Conservation (phyloP, 2,797 vertebrate species). For the Chloroceryle inda region DNA sequence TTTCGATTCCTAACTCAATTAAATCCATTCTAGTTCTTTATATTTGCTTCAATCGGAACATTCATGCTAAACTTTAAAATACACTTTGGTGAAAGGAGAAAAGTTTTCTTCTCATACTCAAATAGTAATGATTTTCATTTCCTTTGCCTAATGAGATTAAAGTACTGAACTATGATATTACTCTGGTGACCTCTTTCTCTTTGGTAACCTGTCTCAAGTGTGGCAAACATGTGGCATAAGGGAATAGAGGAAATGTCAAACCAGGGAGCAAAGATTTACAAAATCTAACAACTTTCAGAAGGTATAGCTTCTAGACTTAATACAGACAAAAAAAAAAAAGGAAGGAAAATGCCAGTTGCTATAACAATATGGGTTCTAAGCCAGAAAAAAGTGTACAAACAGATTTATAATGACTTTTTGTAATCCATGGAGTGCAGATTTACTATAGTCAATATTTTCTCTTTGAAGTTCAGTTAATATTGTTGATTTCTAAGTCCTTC, state of each 20-base stretch:
- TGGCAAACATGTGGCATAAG: slow-evolving; percentile 3
- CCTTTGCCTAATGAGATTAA: slow-evolving; percentile 53
- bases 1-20: slow-evolving; percentile 35
- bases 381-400: neutral
- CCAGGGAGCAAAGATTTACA: slow-evolving; percentile 15
- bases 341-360: slow-evolving; percentile 21
- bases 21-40: slow-evolving; percentile 27
- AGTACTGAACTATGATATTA: slow-evolving; percentile 35
- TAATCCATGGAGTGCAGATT: slow-evolving; percentile 34
- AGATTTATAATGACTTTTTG: slow-evolving; percentile 54
- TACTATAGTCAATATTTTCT: slow-evolving; percentile 49
- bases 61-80: slow-evolving; percentile 33
- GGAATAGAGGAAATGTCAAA: slow-evolving; percentile 46
- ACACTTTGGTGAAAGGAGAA: slow-evolving; percentile 4
- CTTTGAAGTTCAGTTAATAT: slow-evolving; percentile 55
- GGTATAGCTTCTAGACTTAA: slow-evolving; percentile 35
- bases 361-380: neutral
- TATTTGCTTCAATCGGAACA: neutral
- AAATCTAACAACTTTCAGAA: slow-evolving; percentile 36
- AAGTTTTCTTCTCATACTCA: slow-evolving; percentile 43
- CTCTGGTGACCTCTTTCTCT: slow-evolving; percentile 29
- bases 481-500: slow-evolving; percentile 1
- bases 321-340: neutral
- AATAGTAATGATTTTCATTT: slow-evolving; percentile 41
- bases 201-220: slow-evolving; percentile 33